A percentile compares a stretch with the other conserved stretches of the same genome.
phyloP scores from a whole-genome alignment of 2,113 vertebrate species.

The Pungitius pungitius region DNA sequence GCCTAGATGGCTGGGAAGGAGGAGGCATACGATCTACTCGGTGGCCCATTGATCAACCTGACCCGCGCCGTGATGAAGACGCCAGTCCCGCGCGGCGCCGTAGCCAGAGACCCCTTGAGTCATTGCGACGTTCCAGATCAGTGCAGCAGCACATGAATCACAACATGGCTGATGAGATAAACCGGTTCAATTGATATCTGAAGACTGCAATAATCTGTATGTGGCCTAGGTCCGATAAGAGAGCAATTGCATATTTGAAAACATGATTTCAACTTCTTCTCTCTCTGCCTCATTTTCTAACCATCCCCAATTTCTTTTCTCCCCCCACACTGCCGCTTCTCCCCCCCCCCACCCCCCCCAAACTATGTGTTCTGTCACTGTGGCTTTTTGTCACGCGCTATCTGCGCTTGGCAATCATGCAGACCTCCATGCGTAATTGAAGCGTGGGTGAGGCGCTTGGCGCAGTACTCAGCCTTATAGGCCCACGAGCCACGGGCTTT shows the following conservation, averaged over 20 bases:
- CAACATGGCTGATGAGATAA: conserved; percentile 70
- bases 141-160: conserved; percentile 80
- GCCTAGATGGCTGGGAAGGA: conserved; percentile 85
- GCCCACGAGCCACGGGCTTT: conserved; percentile 15
- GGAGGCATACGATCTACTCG: conserved; percentile 79
- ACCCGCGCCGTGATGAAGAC: conserved; percentile 81
- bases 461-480: conserved; percentile 19
- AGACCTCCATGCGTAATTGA: conserved; percentile 51
- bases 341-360: background rate
- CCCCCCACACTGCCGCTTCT: background rate
- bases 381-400: conserved; percentile 29
- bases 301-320: background rate
- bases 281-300: conserved; percentile 2
- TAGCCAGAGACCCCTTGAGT: conserved; percentile 90
- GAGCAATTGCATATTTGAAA: no score
- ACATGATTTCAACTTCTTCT: background rate
- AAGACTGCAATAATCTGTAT: background rate
- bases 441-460: conserved; percentile 25
- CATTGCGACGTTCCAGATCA: conserved; percentile 70
- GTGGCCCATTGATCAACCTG: conserved; percentile 70
- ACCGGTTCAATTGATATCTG: background rate
- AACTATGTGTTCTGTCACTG: conserved; percentile 4
- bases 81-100: conserved; percentile 86
- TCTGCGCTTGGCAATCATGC: conserved; percentile 21
- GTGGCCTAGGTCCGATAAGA: conserved; percentile 16